Evolutionary conservation across 1,140 invertebrate genomes (phyloP), one percentile per base, ranked within the genome.

Genomic region (Zaprionus capensis): DNA sequence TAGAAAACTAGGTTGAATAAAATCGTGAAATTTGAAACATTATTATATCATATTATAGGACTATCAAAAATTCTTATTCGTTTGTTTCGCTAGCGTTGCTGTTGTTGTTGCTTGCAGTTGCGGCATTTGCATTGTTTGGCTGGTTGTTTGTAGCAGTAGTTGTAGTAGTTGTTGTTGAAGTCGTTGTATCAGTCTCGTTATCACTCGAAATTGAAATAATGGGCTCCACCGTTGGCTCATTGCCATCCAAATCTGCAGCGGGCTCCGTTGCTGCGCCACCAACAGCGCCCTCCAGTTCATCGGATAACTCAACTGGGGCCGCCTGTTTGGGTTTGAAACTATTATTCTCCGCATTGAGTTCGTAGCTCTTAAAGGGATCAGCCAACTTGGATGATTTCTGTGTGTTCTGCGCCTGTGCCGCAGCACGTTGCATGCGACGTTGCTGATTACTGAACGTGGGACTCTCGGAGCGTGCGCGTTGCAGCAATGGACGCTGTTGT

Each of bases 381-480:
- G 68, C 75, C 1, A 76, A 78, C 51, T 87, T 73, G 15, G 59
- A n/a, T 17, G 81, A 26, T 71, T 77, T 58, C 44, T 11, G 57
- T 22, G 49, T 65, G 72, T 12, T 71, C 56, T 78, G 78, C 11
- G 67, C 68, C 31, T 82, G 84, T 15, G 82, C 71, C 5, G 80
- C 79, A n/a, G 73, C 81, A 5, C 85, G 74, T 44, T 85, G 82
- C 59, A 88, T 66, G 24, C 85, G 91, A 74, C 85, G 58, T 65
- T 92, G 82, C 46, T 91, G 91, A 59, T 86, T 91, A 56, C 81
- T 92, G 53, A 92, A 92, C 20, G 81, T 92, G 4, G 91, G 91
- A 73, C 91, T 92, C 63, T 92, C 91, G 14, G 91, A 92, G 11
- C 91, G 61, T 4, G 91, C 91, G 7, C 91, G 75, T 57, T 91